These are phyloP conservation scores for Drosophila niveifrons DNA, from an alignment of 2,888 invertebrate species.

Conservation along the genomic window DNA sequence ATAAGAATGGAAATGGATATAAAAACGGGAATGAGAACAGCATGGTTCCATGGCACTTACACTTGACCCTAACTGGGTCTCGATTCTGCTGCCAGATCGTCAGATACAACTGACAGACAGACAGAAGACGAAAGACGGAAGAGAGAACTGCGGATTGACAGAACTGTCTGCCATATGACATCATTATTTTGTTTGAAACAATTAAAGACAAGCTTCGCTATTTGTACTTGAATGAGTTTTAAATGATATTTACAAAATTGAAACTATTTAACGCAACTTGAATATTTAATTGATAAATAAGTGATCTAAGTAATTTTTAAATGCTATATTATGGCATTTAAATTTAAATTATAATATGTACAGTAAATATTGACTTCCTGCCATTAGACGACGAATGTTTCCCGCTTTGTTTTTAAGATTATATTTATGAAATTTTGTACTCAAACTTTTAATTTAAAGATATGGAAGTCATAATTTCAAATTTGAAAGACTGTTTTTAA, in stretches of 20 bases:
- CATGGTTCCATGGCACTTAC: slow-evolving; percentile 34
- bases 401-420: no score
- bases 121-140: background rate
- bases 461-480: no score
- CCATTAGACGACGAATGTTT: no score
- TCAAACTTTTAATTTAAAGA: no score
- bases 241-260: background rate
- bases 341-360: no score
- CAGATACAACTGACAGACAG: slow-evolving; percentile 2
- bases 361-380: no score
- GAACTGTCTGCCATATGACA: slow-evolving; percentile 8
- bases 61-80: slow-evolving; percentile 62
- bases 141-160: slow-evolving; percentile 24
- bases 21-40: slow-evolving; percentile 37
- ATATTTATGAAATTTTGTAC: no score
- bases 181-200: background rate
- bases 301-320: background rate
- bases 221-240: background rate
- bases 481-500: no score
- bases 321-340: background rate
- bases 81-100: background rate
- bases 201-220: background rate
- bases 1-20: slow-evolving; percentile 27
- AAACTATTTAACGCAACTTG: background rate
- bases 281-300: background rate